Evolutionary conservation across 2,113 vertebrate genomes (phyloP).

Genomic region (Mionectes macconnelli): DNA sequence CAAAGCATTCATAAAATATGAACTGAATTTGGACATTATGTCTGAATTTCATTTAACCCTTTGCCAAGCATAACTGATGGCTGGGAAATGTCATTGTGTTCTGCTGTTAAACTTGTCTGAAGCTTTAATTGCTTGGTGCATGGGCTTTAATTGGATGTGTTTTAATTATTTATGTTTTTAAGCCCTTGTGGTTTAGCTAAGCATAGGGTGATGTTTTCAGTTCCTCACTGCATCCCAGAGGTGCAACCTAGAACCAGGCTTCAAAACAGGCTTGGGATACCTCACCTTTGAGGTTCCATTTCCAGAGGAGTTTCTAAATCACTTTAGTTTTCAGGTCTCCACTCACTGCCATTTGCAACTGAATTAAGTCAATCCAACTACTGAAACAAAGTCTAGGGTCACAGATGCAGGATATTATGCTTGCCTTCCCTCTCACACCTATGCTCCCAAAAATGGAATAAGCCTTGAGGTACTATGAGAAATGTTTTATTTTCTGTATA

Average conservation of each 20-base stretch:
- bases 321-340: not conserved
- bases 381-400: not conserved
- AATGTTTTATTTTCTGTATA: not conserved
- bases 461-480: not conserved
- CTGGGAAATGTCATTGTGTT: not conserved
- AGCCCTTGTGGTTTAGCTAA: not conserved
- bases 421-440: not conserved
- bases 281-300: not conserved
- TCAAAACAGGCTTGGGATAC: not conserved
- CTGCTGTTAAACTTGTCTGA: not conserved
- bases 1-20: not conserved
- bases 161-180: not conserved
- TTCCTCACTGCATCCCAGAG: not conserved
- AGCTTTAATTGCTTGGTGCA: not conserved
- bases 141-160: not conserved
- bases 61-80: not conserved
- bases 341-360: not conserved
- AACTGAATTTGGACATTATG: not conserved
- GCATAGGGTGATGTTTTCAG: not conserved
- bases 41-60: not conserved
- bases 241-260: not conserved
- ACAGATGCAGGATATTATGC: not conserved
- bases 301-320: not conserved
- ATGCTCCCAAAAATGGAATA: not conserved
- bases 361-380: not conserved